Percentiles rank a stretch among this genome's conserved stretches.
Evolutionary conservation across 2,113 vertebrate species (phyloP).

Genomic region (Psephotus haematonotus): DNA sequence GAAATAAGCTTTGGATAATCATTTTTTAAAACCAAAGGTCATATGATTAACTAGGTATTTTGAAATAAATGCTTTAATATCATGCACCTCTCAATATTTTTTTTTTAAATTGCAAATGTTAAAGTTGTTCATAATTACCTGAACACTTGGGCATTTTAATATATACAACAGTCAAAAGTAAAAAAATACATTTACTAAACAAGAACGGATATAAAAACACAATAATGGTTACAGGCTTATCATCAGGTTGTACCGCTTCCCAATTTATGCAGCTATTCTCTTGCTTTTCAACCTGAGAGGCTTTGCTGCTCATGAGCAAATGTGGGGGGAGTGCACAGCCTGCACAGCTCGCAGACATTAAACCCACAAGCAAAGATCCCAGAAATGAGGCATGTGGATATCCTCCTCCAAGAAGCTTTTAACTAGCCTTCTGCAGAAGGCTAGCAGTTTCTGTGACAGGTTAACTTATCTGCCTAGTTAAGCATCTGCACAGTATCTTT

Average conservation of each 20-base stretch:
- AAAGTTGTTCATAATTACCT: background rate
- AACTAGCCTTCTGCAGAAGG: background rate
- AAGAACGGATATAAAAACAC: background rate
- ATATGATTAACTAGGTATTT: background rate
- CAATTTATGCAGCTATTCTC: background rate
- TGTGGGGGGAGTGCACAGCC: background rate
- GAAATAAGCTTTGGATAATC: background rate
- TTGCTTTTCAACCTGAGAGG: background rate
- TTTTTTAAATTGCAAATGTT: background rate
- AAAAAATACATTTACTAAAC: background rate
- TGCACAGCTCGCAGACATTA: background rate
- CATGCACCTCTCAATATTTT: background rate
- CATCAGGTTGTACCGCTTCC: rapidly evolving
- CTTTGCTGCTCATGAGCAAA: background rate
- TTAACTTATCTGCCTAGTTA: background rate
- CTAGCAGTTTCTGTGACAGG: background rate
- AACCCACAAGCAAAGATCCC: background rate
- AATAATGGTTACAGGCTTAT: background rate
- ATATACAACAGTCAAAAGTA: background rate
- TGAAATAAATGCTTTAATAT: background rate
- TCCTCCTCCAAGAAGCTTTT: background rate
- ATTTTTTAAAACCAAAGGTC: conserved; percentile 21
- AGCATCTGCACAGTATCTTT: background rate
- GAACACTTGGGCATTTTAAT: background rate
- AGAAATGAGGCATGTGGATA: background rate